These are phyloP conservation scores for Dreissena polymorpha DNA, from an alignment of 1,140 invertebrate species.

Conservation along the genomic window DNA sequence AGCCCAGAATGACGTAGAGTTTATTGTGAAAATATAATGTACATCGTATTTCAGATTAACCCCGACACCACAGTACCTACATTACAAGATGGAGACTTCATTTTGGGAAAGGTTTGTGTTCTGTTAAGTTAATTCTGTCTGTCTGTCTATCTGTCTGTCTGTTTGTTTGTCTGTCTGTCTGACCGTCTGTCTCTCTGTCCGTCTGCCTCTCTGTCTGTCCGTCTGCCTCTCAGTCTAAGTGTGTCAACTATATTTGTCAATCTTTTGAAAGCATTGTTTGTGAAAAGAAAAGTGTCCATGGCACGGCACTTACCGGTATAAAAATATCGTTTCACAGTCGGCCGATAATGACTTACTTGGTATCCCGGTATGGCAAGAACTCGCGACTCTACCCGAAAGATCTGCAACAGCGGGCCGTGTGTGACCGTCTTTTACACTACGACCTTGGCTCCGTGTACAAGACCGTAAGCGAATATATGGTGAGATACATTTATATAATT, in stretches of 20 bases:
- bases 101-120: constrained; percentile 56
- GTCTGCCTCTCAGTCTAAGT: too few relatives aligned
- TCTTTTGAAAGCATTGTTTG: too few relatives aligned
- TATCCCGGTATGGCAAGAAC: constrained; percentile 69
- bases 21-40: not conserved
- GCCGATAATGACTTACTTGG: constrained; percentile 74
- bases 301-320: too few relatives aligned
- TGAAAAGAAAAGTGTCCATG: too few relatives aligned
- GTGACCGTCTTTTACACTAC: constrained; percentile 73
- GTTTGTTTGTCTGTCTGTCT: too few relatives aligned
- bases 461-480: constrained; percentile 62
- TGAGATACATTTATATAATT: constrained; percentile 13
- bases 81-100: constrained; percentile 57
- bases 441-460: constrained; percentile 67
- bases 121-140: too few relatives aligned
- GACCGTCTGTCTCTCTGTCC: too few relatives aligned
- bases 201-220: too few relatives aligned
- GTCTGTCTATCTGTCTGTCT: too few relatives aligned
- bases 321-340: constrained; percentile 52
- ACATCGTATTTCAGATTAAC: constrained; percentile 51
- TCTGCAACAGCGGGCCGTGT: constrained; percentile 69
- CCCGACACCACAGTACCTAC: constrained; percentile 61
- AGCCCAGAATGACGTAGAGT: too few relatives aligned
- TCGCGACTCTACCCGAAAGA: constrained; percentile 71
- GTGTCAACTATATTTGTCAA: too few relatives aligned